Evolutionary conservation across 2,888 invertebrate genomes (phyloP).

Genomic region (Chrysolina haemoptera): DNA sequence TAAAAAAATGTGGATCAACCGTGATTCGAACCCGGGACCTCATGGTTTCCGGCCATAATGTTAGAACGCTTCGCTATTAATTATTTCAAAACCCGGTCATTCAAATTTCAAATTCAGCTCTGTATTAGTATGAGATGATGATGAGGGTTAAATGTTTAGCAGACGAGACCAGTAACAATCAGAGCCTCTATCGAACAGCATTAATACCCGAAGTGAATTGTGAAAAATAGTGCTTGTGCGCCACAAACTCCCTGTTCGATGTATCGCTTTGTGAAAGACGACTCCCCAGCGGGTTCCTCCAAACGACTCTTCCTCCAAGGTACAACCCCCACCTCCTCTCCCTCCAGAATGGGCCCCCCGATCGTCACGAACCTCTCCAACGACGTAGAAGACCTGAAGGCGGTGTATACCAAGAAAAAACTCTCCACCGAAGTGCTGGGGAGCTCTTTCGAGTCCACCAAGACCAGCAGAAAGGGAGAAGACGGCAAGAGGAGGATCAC

Average conservation of each 20-base stretch:
- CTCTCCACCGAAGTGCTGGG: slow-evolving; percentile 89
- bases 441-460: slow-evolving; percentile 87
- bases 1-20: too few species aligned
- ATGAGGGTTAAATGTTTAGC: too few species aligned
- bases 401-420: slow-evolving; percentile 86
- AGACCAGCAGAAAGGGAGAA: slow-evolving; percentile 84
- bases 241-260: slow-evolving; percentile 66
- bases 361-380: slow-evolving; percentile 64
- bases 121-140: too few species aligned
- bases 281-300: slow-evolving; percentile 67
- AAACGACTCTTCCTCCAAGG: slow-evolving; percentile 85
- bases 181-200: not conserved
- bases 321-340: slow-evolving; percentile 68
- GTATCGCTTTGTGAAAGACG: slow-evolving; percentile 87
- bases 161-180: not conserved
- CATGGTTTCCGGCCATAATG: too few species aligned
- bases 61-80: too few species aligned
- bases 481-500: slow-evolving; percentile 88
- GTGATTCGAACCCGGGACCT: too few species aligned
- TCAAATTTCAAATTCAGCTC: too few species aligned
- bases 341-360: slow-evolving; percentile 59
- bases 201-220: not conserved
- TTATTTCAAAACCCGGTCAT: too few species aligned
- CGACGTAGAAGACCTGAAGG: slow-evolving; percentile 75
- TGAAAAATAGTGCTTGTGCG: not conserved